Conservation (phyloP, 1,140 invertebrate species). For the Samia ricini region DNA sequence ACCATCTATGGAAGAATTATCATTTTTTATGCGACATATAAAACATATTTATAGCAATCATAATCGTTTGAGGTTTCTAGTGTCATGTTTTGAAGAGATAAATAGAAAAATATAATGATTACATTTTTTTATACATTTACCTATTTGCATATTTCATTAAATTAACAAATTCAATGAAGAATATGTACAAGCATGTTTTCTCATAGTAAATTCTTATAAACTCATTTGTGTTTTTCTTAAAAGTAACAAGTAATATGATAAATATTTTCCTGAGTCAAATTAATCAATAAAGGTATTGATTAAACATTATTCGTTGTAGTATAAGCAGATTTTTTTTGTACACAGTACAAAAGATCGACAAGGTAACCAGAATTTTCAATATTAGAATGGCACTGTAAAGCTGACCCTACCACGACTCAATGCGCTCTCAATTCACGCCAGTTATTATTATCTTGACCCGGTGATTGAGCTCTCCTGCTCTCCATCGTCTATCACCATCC, state of each 20-base stretch:
- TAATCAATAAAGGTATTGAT: too few relatives aligned
- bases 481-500: conserved; percentile 38
- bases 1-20: conserved; percentile 59
- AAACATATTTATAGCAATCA: conserved; percentile 77
- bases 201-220: conserved; percentile 11
- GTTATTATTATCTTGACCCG: conserved; percentile 75
- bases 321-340: conserved; percentile 21
- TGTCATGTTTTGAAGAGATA: conserved; percentile 59
- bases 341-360: conserved; percentile 29
- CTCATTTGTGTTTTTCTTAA: too few relatives aligned
- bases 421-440: conserved; percentile 72
- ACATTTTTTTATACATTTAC: conserved; percentile 41
- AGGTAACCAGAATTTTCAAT: conserved; percentile 53
- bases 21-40: conserved; percentile 76
- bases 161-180: neutral
- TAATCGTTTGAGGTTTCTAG: conserved; percentile 68
- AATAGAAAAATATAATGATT: conserved; percentile 53
- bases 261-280: too few relatives aligned
- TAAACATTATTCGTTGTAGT: neutral
- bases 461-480: conserved; percentile 69
- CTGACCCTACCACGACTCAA: conserved; percentile 71
- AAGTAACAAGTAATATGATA: too few relatives aligned
- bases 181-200: neutral
- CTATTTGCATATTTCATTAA: conserved; percentile 15
- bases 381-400: conserved; percentile 64